Evolutionary conservation across 92 coral and sea anemone genomes (phyloP), one percentile per base, ranked within the genome.

Genomic region (Anthopleura xanthogrammica): DNA sequence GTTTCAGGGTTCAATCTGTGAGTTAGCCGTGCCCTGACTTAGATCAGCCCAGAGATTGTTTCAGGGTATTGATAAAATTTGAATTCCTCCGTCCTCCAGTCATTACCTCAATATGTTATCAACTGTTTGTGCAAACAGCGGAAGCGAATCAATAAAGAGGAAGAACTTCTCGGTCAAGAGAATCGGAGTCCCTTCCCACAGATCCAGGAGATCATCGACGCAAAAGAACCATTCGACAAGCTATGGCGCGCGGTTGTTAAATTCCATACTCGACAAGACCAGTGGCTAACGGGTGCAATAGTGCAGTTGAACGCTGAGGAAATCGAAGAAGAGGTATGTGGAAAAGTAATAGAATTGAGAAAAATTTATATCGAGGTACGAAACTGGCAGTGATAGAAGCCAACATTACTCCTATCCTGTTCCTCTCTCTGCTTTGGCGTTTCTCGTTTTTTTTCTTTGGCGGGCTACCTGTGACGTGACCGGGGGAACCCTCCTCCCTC

Each of bases 201-300:
- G 81, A 95, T 95, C 77, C 95, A 92, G 76, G 96, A 95, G 77
- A 93, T 95, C 73, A 91, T 93, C 50, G 98, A 93, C 7, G 98
- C 94, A 3, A 95, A 95, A 74, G 98, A 95, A 58, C 98, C 98
- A 13, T 95, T 93, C 78, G 98, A 95, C 93, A 93, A 93, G 89
- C 79, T 95, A 39, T 95, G 98, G 98, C 85, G 98, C 66, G 95
- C 98, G 0, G 88, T 92, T 82, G 98, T 95, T 41, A 91, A 86
- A 8, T 95, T 95, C 80, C 97, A 92, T 36, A 90, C 90, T 65
- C 90, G 93, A 22, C 96, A 95, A 52, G 95, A 94, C 48, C 85
- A 82, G 43, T 95, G 98, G 98, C 88, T 95, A 81, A 87, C 92
- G 42, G 98, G 98, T 41, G 70, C 92, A 2, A 77, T 95, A 56